Base-by-base conservation (phyloP, 2,888 invertebrate species). In the Hydraecia micacea region DNA sequence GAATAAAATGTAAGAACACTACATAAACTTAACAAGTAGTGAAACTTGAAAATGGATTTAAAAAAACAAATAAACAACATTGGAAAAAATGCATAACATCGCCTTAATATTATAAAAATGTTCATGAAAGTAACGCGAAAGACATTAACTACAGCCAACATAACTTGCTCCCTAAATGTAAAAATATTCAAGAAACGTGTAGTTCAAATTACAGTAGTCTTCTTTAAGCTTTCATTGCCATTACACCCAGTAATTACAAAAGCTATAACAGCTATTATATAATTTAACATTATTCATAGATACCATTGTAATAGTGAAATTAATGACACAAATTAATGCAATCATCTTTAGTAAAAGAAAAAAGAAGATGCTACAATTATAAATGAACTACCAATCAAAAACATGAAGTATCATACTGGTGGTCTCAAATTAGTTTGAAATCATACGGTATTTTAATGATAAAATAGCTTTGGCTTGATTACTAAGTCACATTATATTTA, bases 241-340 rank as follows among this genome's bases (percentile, higher is more conserved):
- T 77, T 75, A 68, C 65, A 21, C 46, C n/a, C 39, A 78, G 72
- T 77, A 79, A 88, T 83, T 82, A 83, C 65, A 58, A 39, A 62
- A n/a, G 49, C 52, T 74, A 70, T 68, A 68, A 70, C 36, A 65
- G 55, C 32, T 75, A 36, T 77, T 67, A 77, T 82, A 36, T 77
- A 69, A 77, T 82, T 72, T 69, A 77, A 73, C 46, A 42, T 70
- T 36, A 66, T 78, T 78, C 74, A 62, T 80, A 58, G 60, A 77
- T 66, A 46, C 60, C 55, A 79, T 83, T 88, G 83, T 80, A 72
- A 55, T 15, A 69, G 52, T 72, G 55, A 76, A 75, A 73, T 75
- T 66, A 76, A 80, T 80, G 75, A 74, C 85, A 62, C 60, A 81
- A 66, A 28, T 58, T 60, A 63, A 63, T 77, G 69, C n/a, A 75